Evolutionary conservation across 2,888 invertebrate genomes (phyloP).

Genomic region (Pseudococcus jackbeardsleyi): DNA sequence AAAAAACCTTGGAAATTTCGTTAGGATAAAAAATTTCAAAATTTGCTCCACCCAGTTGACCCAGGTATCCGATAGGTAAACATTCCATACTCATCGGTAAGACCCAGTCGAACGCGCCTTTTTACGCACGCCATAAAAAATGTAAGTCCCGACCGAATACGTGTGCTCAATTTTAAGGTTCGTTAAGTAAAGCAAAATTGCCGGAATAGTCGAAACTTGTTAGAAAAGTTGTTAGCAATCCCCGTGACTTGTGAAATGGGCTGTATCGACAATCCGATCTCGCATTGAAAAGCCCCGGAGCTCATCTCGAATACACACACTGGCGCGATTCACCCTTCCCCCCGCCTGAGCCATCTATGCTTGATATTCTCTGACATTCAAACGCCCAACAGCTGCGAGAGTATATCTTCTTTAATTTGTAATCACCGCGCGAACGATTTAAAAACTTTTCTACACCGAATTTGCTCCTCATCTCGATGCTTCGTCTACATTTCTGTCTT

Average conservation of each 20-base stretch:
- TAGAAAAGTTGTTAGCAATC: slow-evolving; percentile 62
- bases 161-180: slow-evolving; percentile 63
- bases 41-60: not conserved
- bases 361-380: slow-evolving; percentile 53
- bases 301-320: slow-evolving; percentile 40
- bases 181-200: slow-evolving; percentile 63
- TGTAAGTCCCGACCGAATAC: slow-evolving; percentile 46
- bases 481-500: not conserved
- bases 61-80: not conserved
- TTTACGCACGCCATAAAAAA: slow-evolving; percentile 46
- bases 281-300: slow-evolving; percentile 58
- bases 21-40: too few species aligned
- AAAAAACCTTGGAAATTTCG: too few species aligned
- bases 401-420: slow-evolving; percentile 56
- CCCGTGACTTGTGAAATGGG: slow-evolving; percentile 62
- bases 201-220: slow-evolving; percentile 61
- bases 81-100: too few species aligned
- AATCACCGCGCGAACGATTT: slow-evolving; percentile 52
- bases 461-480: not conserved
- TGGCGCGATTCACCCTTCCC: not conserved
- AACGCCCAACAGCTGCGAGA: slow-evolving; percentile 53
- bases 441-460: slow-evolving; percentile 35
- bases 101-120: not conserved
- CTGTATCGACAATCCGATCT: slow-evolving; percentile 63
- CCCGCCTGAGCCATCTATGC: not conserved